Evolutionary conservation across 2,113 vertebrate genomes (phyloP).

Genomic region (Odocoileus hemionus): DNA sequence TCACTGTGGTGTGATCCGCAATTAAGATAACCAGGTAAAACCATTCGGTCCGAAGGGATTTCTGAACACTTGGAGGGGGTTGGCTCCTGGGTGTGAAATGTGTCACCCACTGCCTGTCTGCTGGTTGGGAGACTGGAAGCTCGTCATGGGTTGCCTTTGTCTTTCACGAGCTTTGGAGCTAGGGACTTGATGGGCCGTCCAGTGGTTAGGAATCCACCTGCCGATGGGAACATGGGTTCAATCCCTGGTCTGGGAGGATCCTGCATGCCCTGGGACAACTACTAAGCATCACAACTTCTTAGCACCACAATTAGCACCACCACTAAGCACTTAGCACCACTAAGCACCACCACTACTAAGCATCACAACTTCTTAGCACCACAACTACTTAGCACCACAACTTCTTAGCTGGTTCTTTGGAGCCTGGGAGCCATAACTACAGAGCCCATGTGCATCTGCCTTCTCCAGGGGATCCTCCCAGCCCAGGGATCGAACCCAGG

Average conservation of each 20-base stretch:
- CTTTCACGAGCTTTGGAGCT: not conserved
- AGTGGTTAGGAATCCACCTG: not conserved
- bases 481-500: fast-evolving
- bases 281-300: too few relatives aligned
- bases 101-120: not conserved
- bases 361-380: too few relatives aligned
- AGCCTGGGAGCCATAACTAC: fast-evolving
- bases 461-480: not conserved
- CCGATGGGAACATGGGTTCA: not conserved
- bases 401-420: not conserved
- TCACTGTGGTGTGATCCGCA: slow-evolving; percentile 52
- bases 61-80: slow-evolving; percentile 35
- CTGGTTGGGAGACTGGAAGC: not conserved
- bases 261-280: not conserved
- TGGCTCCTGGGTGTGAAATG: slow-evolving; percentile 48
- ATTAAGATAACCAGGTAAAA: slow-evolving; percentile 68
- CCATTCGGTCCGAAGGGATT: slow-evolving; percentile 6
- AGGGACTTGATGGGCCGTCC: not conserved
- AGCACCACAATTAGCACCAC: not conserved
- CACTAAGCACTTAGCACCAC: too few relatives aligned
- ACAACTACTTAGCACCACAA: not conserved
- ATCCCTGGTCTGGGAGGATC: not conserved
- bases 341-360: not conserved
- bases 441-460: fast-evolving
- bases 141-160: not conserved